Base-by-base conservation (phyloP, 2,888 invertebrate genomes). In the Nebria brevicollis region DNA sequence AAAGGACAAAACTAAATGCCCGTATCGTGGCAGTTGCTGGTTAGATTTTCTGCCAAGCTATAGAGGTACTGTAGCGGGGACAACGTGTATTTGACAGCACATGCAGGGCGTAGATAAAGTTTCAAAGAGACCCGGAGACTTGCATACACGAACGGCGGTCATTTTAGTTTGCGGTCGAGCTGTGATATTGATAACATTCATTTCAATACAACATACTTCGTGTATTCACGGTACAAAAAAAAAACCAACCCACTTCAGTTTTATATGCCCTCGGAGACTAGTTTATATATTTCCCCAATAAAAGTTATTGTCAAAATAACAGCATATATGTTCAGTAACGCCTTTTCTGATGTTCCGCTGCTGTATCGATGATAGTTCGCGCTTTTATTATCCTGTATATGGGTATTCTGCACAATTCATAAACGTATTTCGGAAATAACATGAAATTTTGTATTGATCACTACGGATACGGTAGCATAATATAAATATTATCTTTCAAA, bases 41-140 rank as follows among this genome's bases (percentile, higher is more conserved):
- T 15, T 13, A 6, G 25, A 34, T 34, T 34, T 77, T 70, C 10
- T 70, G 70, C 77, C 73, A 78, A 78, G 64, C 73, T 65, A 65
- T 73, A 72, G n/a, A 65, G 11, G 54, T 25, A 64, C 42, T 54
- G 42, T 34, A 65, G 34, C 34, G 26, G 43, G 11, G 41, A 54
- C 4, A 54, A 11, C 65, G 72, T 78, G 78, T 78, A 42, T 78
- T 78, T 78, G 78, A 78, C 78, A 73, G 78, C 73, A 72, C 68
- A 77, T 78, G 78, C 73, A 73, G 65, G 73, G 42, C 73, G 66
- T 42, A 42, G 78, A 78, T 78, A 78, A 78, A 42, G 73, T 68
- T 68, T 78, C 78, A 78, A 78, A 78, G 65, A 73, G 73, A 72
- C 78, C 72, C 54, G 10, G 75, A 66, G 66, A 64, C 26, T 15